Evolutionary conservation across 2,113 vertebrate genomes (phyloP).

Genomic region (Hemichromis elongatus): DNA sequence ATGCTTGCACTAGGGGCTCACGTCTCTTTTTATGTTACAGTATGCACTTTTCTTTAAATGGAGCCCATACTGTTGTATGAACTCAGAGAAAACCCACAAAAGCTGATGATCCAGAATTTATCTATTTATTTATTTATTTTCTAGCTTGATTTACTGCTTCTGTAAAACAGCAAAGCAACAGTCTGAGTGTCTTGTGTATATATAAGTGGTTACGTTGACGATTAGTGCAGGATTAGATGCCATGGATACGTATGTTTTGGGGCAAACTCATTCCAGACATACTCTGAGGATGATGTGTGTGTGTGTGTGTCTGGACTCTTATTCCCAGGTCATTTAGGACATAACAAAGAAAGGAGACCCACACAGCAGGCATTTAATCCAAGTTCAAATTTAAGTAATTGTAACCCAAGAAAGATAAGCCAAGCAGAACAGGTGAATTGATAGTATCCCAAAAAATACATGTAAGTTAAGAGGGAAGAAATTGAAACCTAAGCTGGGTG

Average conservation of each 20-base stretch:
- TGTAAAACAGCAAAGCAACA: neutral
- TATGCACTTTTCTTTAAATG: neutral
- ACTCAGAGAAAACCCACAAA: neutral
- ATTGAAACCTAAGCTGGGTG: neutral
- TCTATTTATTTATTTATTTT: neutral
- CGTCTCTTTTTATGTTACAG: neutral
- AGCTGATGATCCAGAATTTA: neutral
- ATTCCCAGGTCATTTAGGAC: neutral
- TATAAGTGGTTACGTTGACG: neutral
- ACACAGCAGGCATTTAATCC: neutral
- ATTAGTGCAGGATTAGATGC: neutral
- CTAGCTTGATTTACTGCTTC: neutral
- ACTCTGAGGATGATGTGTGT: accelerated
- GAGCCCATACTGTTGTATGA: neutral
- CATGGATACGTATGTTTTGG: neutral
- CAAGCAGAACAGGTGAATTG: neutral
- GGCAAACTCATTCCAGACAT: neutral
- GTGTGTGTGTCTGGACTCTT: neutral
- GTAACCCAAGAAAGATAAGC: neutral
- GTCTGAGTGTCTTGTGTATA: neutral
- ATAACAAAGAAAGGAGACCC: neutral
- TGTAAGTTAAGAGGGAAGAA: neutral
- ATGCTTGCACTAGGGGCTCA: neutral
- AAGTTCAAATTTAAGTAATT: neutral
- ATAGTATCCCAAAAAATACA: neutral